Evolutionary conservation across 2,113 vertebrate genomes (phyloP).

Genomic region (Danionella cerebrum): DNA sequence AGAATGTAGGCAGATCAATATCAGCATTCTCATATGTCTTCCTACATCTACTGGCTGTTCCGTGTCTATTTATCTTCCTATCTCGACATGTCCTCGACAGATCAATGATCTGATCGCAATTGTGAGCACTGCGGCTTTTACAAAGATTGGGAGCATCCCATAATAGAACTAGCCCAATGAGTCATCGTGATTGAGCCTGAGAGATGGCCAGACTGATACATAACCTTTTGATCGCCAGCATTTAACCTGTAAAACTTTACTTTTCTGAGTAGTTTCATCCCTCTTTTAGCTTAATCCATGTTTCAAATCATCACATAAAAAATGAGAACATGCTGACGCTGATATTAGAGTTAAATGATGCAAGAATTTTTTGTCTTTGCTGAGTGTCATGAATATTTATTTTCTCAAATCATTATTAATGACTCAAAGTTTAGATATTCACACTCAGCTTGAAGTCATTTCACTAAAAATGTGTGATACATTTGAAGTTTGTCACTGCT

Average conservation of each 20-base stretch:
- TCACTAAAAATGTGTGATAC: conserved; percentile 27
- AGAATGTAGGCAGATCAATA: conserved; percentile 3
- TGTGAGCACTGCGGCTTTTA: conserved; percentile 15
- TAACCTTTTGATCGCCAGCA: too few species aligned
- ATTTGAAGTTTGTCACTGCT: conserved; percentile 16
- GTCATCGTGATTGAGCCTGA: neutral
- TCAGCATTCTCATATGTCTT: conserved; percentile 12
- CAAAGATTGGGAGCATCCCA: conserved; percentile 31
- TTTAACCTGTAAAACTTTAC: too few species aligned
- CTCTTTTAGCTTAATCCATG: too few species aligned
- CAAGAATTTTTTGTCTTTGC: conserved; percentile 38
- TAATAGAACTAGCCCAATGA: neutral
- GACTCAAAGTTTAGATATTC: conserved; percentile 49
- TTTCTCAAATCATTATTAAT: conserved; percentile 36
- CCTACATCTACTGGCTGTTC: conserved; percentile 7
- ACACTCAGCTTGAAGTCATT: conserved; percentile 39
- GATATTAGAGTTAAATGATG: conserved; percentile 40
- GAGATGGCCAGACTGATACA: neutral
- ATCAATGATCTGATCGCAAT: conserved; percentile 51
- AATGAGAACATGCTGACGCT: too few species aligned
- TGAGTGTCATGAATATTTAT: conserved; percentile 51
- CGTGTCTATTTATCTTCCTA: conserved; percentile 47
- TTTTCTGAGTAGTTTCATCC: too few species aligned
- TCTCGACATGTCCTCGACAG: conserved; percentile 47
- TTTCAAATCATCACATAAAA: too few species aligned